These are phyloP conservation scores for Coremacera marginata DNA, from an alignment of 2,888 invertebrate species.

Conservation along the genomic window DNA sequence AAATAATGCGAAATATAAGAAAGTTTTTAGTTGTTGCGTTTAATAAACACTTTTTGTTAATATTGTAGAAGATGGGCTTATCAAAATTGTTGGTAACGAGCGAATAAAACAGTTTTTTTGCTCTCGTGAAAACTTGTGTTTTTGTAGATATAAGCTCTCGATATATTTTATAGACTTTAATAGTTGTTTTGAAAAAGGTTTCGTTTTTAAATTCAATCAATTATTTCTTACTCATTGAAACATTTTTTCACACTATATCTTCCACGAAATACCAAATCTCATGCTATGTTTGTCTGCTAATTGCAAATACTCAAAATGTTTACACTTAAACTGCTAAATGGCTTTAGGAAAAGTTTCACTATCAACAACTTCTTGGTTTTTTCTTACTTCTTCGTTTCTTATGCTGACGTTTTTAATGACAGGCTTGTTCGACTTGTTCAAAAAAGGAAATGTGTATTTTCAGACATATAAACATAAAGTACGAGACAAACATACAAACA, in stretches of 20 bases:
- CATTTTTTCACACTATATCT: background rate
- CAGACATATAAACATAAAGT: background rate
- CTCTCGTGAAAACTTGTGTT: too few relatives aligned
- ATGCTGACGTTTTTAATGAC: background rate
- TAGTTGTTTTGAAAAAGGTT: too few relatives aligned
- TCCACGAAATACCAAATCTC: background rate
- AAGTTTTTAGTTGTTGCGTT: too few relatives aligned
- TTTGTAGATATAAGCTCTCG: too few relatives aligned
- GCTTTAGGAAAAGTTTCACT: slow-evolving; percentile 41
- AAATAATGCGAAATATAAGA: too few relatives aligned
- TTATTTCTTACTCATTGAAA: background rate
- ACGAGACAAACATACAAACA: background rate
- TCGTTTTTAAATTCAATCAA: too few relatives aligned
- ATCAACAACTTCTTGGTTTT: slow-evolving; percentile 11
- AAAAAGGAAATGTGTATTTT: slow-evolving; percentile 7
- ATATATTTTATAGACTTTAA: too few relatives aligned
- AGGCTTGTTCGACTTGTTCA: slow-evolving; percentile 3
- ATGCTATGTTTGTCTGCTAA: background rate
- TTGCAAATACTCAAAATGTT: background rate
- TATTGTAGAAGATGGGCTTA: too few relatives aligned
- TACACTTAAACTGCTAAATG: background rate
- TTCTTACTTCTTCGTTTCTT: too few relatives aligned
- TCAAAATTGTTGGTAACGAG: too few relatives aligned
- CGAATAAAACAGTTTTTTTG: too few relatives aligned
- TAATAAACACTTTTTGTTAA: too few relatives aligned